A percentile compares a stretch with the other conserved stretches of the same genome.
These are phyloP conservation scores for Amphiprion clarkii DNA, from an alignment of 2,797 vertebrate genomes.

Conservation along the genomic window DNA sequence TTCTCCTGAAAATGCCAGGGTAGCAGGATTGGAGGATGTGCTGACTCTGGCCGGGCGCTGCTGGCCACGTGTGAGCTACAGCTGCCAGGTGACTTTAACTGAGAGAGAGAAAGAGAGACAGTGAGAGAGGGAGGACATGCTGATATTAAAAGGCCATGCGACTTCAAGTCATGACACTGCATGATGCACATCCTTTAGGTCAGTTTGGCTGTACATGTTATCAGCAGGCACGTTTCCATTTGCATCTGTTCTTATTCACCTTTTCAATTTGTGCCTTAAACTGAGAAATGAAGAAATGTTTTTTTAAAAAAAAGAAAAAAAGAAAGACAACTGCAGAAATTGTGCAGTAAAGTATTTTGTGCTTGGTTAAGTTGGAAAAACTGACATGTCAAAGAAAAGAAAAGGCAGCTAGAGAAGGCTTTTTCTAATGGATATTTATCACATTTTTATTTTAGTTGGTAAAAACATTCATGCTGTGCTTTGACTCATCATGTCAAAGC, in stretches of 20 bases:
- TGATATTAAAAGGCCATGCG: slow-evolving; percentile 71
- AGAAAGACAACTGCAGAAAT: too few relatives aligned
- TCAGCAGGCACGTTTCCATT: not conserved
- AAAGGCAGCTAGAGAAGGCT: not conserved
- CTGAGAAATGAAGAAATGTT: not conserved
- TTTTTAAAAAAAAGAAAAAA: not conserved
- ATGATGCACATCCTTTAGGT: slow-evolving; percentile 34
- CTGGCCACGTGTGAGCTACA: slow-evolving; percentile 87
- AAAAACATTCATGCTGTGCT: not conserved
- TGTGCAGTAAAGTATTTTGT: too few relatives aligned
- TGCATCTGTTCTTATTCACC: not conserved
- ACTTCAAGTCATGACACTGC: slow-evolving; percentile 49
- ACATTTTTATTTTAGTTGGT: not conserved
- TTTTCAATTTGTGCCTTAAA: not conserved
- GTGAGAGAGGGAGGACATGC: slow-evolving; percentile 46
- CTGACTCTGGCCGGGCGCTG: slow-evolving; percentile 83
- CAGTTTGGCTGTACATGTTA: not conserved
- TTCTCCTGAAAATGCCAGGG: slow-evolving; percentile 86
- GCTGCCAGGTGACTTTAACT: slow-evolving; percentile 87
- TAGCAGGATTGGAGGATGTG: slow-evolving; percentile 88
- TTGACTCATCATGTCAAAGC: too few relatives aligned
- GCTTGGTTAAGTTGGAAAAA: too few relatives aligned
- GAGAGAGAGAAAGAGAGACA: slow-evolving; percentile 50
- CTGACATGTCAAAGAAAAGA: not conserved
- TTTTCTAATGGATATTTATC: not conserved